Evolutionary conservation across 2,888 invertebrate genomes (phyloP), one percentile per base, ranked within the genome.

Genomic region (Ennomos erosarius): DNA sequence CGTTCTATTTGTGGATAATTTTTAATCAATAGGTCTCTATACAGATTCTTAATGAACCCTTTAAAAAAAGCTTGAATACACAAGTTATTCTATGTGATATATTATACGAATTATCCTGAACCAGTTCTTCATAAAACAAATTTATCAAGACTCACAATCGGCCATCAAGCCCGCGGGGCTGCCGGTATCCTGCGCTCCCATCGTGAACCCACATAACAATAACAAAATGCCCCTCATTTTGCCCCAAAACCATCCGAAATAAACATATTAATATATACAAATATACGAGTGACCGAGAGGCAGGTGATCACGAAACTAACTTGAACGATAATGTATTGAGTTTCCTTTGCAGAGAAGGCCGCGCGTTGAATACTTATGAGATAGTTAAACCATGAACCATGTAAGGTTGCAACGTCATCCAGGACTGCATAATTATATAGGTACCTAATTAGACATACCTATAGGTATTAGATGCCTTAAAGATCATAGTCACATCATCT

Each of bases 151-250:
- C 87, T 84, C 65, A 89, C 90, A 90, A 34, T 89, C 83, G 1
- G 87, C 82, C 83, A 90, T 81, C 34, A 81, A 72, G 8, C 90
- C 90, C 0, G 83, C 83, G 0, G 90, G 88, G 55, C 74, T 74
- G 2, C 87, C 89, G 1, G 79, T 79, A 39, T 87, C 80, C 16
- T 76, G 69, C 1, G 66, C 63, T 3, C 71, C 74, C 11, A 69
- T 39, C 54, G 61, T 69, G 33, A 71, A 56, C 37, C 61, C 69
- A 62, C 68, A 72, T 44, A 74, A 12, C 45, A 68, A 54, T 13
- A 68, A 33, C 10, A 75, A 42, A 12, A 62, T 11, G 9, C 50
- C 50, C 34, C 49, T 52, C 69, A 69, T 67, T 6, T 42, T 42
- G 6, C 57, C 48, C 47, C 47, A 49, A 36, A 43, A 48, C 60